Conservation (phyloP, 2,888 invertebrate species). For the Pterostichus madidus region DNA sequence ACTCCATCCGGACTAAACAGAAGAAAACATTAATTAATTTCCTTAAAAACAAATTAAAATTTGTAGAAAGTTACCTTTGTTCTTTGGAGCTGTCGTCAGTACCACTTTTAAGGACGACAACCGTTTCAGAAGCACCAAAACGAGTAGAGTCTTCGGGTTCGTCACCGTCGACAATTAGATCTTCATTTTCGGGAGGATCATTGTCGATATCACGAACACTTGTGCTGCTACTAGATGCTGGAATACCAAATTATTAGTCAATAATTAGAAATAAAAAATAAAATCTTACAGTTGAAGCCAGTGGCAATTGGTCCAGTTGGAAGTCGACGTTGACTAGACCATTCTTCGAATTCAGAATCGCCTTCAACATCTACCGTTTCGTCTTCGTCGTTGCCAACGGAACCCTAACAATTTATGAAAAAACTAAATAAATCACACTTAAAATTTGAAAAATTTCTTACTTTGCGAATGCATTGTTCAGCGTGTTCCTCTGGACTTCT, state of each 20-base stretch:
- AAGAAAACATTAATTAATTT: slow-evolving; percentile 7
- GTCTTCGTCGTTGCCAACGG: slow-evolving; percentile 79
- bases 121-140: slow-evolving; percentile 74
- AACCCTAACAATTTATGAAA: slow-evolving; percentile 38
- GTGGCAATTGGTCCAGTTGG: slow-evolving; percentile 19
- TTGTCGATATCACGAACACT: slow-evolving; percentile 73
- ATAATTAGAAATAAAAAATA: neutral
- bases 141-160: slow-evolving; percentile 76
- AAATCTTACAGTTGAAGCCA: slow-evolving; percentile 55
- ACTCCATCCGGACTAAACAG: slow-evolving; percentile 70
- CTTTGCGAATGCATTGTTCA: slow-evolving; percentile 82
- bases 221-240: slow-evolving; percentile 74
- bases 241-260: slow-evolving; percentile 49
- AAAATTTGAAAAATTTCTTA: slow-evolving; percentile 70
- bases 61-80: slow-evolving; percentile 47
- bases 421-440: slow-evolving; percentile 14
- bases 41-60: neutral
- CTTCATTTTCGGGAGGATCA: slow-evolving; percentile 73
- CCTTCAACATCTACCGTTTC: slow-evolving; percentile 86
- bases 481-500: slow-evolving; percentile 82
- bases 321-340: slow-evolving; percentile 76
- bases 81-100: slow-evolving; percentile 56
- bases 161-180: slow-evolving; percentile 76
- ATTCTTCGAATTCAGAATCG: slow-evolving; percentile 80
- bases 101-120: slow-evolving; percentile 44